Conservation (phyloP, 2,113 vertebrate genomes). For the Lagopus leucura region DNA sequence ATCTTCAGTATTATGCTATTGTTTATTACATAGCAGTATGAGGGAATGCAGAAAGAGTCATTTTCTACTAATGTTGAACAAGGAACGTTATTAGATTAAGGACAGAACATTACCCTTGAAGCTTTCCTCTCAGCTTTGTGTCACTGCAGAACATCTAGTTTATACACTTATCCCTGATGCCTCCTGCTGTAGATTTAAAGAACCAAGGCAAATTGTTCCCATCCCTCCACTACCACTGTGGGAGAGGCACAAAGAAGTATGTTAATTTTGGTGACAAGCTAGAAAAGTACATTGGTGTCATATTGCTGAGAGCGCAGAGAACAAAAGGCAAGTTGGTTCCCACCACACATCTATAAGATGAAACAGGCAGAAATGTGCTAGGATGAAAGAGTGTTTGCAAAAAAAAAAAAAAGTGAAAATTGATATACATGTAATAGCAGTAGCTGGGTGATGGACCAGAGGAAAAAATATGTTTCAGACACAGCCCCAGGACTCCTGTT, state of each 20-base stretch:
- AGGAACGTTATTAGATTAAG: constrained; percentile 59
- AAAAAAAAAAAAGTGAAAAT: constrained; percentile 6
- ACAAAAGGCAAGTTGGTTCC: constrained; percentile 36
- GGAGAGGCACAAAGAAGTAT: neutral
- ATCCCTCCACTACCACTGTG: neutral
- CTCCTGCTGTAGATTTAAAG: constrained; percentile 26
- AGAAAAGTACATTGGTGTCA: constrained; percentile 14
- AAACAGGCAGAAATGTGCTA: neutral
- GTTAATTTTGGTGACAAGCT: constrained; percentile 5
- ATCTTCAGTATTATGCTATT: constrained; percentile 32
- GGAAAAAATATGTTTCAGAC: neutral
- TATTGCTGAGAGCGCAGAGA: constrained; percentile 19
- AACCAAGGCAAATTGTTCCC: constrained; percentile 19
- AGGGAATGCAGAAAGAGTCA: constrained; percentile 50
- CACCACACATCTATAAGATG: constrained; percentile 35
- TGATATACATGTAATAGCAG: constrained; percentile 17
- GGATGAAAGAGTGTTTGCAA: constrained; percentile 10
- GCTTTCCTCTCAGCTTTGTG: constrained; percentile 40
- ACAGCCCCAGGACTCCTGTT: neutral
- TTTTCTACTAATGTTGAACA: constrained; percentile 58
- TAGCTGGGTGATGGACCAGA: neutral
- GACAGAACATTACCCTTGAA: constrained; percentile 58
- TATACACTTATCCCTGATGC: neutral
- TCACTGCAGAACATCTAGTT: constrained; percentile 25
- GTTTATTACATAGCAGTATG: constrained; percentile 40